Conservation (phyloP, 2,113 vertebrate species). For the Cyanocitta stelleri region DNA sequence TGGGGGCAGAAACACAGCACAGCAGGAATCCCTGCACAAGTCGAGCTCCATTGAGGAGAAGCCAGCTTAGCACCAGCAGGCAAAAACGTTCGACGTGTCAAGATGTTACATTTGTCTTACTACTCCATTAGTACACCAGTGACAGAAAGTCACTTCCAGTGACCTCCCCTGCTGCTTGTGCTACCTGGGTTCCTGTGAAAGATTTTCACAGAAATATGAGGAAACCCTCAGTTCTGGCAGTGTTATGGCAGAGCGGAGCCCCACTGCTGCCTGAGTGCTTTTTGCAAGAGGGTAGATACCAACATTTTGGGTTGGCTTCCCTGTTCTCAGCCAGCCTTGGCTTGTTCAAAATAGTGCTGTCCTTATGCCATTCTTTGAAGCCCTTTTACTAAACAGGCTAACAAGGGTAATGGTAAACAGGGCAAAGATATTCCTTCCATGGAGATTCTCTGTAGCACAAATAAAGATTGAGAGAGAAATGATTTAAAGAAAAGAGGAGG, state of each 20-base stretch:
- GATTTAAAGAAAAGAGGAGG: background rate
- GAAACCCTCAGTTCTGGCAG: background rate
- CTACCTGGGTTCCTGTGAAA: background rate
- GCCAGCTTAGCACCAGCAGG: slow-evolving; percentile 26
- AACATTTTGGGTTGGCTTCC: background rate
- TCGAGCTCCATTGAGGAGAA: background rate
- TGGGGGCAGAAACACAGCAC: background rate
- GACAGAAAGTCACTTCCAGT: slow-evolving; percentile 51
- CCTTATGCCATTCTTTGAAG: background rate
- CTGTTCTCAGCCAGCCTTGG: background rate
- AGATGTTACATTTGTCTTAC: background rate
- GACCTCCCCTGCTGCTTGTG: slow-evolving; percentile 3
- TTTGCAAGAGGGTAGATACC: background rate
- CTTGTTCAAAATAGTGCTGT: background rate
- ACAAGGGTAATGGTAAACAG: background rate
- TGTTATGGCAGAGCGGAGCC: fast-evolving
- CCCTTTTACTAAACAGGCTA: background rate
- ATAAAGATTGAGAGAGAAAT: background rate
- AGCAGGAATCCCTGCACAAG: background rate
- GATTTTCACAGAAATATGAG: background rate
- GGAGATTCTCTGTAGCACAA: background rate
- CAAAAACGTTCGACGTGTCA: background rate
- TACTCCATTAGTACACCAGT: background rate
- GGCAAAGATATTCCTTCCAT: background rate
- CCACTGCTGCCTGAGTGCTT: background rate